Base-by-base conservation (phyloP, 2,113 vertebrate species). In the Symphodus melops region DNA sequence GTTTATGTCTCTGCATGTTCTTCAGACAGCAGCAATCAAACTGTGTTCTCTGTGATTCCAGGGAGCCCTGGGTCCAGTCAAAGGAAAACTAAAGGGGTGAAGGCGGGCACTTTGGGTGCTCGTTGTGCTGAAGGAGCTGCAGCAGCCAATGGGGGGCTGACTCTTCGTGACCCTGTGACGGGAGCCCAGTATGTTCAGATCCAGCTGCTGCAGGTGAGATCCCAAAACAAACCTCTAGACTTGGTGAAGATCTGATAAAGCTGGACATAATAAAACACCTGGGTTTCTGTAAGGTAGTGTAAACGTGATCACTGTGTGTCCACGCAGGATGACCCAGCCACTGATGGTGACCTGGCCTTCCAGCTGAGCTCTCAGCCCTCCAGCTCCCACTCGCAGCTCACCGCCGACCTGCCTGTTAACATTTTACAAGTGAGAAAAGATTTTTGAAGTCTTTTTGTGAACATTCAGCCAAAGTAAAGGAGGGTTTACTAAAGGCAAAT, bases 171-270 rank as follows among this genome's bases (percentile, higher is more conserved):
- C 71, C 93, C 95, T 0, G 92, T 94, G 13, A 94, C 95, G 0
- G 95, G 95, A 17, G 82, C 95, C 9, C 97, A 96, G 74, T 97
- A 96, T 72, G 94, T 98, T 73, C 97, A 98, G 92, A 95, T 97
- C 55, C 97, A 97, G 79, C 91, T 98, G 21, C 91, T 97, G 70
- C 97, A 99, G 96, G 98, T 99, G 81, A 94, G 92, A 58, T 23
- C 10, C 56, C 1, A 23, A 57, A 1, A 46, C 44, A 46, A 11
- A 33, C 6, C 4, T 6, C 3, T 33, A 33, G 28, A 33, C 28
- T 33, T 33, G 4, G 28, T 33, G 28, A 5, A 6, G 28, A 33
- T 33, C 28, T 33, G 28, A 33, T 33, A 33, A 33, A 33, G 28
- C 28, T 28, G 28, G 28, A 33, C 28, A 33, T 33, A 33, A 33